Evolutionary conservation across 2,113 vertebrate species (phyloP).

Genomic region (Ammodytes dubius): DNA sequence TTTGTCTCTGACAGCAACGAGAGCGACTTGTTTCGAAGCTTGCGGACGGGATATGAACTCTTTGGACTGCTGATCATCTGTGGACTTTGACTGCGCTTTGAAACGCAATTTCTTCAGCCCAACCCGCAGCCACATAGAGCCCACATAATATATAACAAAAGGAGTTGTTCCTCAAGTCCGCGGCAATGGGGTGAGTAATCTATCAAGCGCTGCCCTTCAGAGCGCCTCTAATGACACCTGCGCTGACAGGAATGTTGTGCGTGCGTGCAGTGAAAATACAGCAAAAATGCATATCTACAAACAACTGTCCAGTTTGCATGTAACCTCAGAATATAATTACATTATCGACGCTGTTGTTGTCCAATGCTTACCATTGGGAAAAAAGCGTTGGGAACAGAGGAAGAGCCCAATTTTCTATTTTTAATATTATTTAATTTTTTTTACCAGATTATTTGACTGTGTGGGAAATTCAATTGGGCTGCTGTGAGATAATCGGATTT

Average conservation of each 20-base stretch:
- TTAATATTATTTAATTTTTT: neutral
- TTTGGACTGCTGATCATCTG: slow-evolving; percentile 55
- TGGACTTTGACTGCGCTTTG: slow-evolving; percentile 72
- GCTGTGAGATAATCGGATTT: slow-evolving; percentile 1
- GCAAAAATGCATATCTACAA: slow-evolving; percentile 16
- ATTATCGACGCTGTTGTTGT: neutral
- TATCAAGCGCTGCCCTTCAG: slow-evolving; percentile 55
- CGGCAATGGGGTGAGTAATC: slow-evolving; percentile 84
- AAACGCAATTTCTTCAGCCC: slow-evolving; percentile 8
- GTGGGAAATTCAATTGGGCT: neutral
- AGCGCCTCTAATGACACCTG: slow-evolving; percentile 67
- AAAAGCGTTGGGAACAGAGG: neutral
- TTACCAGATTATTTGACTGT: slow-evolving; percentile 8
- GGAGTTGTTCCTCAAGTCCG: slow-evolving; percentile 73
- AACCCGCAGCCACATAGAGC: neutral
- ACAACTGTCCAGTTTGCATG: slow-evolving; percentile 3
- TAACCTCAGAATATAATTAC: neutral
- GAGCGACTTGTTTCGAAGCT: slow-evolving; percentile 58
- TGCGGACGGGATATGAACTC: slow-evolving; percentile 54
- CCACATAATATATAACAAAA: neutral
- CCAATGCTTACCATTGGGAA: neutral
- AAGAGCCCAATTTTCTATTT: slow-evolving; percentile 17
- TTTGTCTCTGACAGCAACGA: slow-evolving; percentile 48
- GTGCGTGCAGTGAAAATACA: slow-evolving; percentile 20
- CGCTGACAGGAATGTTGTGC: slow-evolving; percentile 29